A percentile compares a stretch with the other conserved stretches of the same genome.
Conservation (phyloP, 2,888 invertebrate genomes). For the Lapara coniferarum region DNA sequence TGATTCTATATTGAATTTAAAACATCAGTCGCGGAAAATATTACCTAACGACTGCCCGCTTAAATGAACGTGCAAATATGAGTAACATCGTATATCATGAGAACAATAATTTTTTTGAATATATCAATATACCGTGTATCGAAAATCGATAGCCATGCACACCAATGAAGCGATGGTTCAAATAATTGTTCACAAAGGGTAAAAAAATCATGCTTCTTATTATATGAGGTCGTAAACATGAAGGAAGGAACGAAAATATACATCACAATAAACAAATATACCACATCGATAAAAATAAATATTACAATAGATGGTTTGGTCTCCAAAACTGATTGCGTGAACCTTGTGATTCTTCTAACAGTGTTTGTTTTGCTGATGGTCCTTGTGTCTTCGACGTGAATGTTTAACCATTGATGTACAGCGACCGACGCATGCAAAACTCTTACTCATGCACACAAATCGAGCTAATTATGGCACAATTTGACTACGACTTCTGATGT, state of each 20-base stretch:
- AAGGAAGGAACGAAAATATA: conserved; percentile 58
- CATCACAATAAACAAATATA: conserved; percentile 56
- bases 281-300: conserved; percentile 52
- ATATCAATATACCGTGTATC: conserved; percentile 51
- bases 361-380: conserved; percentile 51
- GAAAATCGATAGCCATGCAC: conserved; percentile 77
- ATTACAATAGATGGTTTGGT: conserved; percentile 41
- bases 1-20: conserved; percentile 41
- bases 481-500: conserved; percentile 52
- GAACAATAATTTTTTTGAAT: conserved; percentile 59
- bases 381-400: conserved; percentile 47
- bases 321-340: conserved; percentile 45
- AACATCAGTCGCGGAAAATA: conserved; percentile 38
- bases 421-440: conserved; percentile 61
- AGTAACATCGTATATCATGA: conserved; percentile 55
- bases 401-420: conserved; percentile 46
- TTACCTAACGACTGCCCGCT: conserved; percentile 69
- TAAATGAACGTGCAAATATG: conserved; percentile 68
- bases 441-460: conserved; percentile 59
- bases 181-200: conserved; percentile 51
- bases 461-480: conserved; percentile 42
- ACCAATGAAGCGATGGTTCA: conserved; percentile 65
- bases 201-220: conserved; percentile 68
- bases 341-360: conserved; percentile 47
- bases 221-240: conserved; percentile 73